Base-by-base conservation (phyloP, 2,888 invertebrate species). In the Cephus pygmeus region DNA sequence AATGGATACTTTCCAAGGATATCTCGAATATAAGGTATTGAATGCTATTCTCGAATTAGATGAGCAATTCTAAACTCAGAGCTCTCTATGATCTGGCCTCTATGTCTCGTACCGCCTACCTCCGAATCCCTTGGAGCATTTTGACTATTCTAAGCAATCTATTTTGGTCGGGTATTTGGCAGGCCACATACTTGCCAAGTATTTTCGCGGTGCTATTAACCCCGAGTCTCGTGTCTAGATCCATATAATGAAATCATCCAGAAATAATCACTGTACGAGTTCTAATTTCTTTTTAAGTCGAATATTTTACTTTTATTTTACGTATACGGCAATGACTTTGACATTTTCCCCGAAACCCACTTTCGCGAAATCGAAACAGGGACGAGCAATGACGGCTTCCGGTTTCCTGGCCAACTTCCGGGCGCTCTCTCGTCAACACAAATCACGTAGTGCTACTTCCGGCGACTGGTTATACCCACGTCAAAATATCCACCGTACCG, bases 111-210 rank as follows among this genome's bases (percentile, higher is more conserved):
- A 15, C 74, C 36, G 12, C 34, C 74, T 74, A 31, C 23, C 36
- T 74, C 74, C 34, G n/a, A 30, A 12, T 74, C 74, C 34, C 74
- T 74, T 56, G 56, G 56, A 56, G 56, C 56, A 56, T 56, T 56
- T 56, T 56, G 56, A 56, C 56, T 56, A 56, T 56, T 56, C 56
- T 23, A 56, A 56, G 56, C 56, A 9, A 56, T 56, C 85, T 89
- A 89, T 89, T 89, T 89, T 84, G 76, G 87, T 83, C 80, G 83
- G 81, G 84, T 85, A 87, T 89, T 89, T 88, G 87, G 88, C 88
- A 86, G 85, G 82, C 84, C 81, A 83, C 87, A 85, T 87, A 85
- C 84, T 84, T 84, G 82, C 77, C 80, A 84, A 85, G 84, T 89
- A 88, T 88, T 89, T 84, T 87, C 80, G 81, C 83, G 84, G 85